A percentile compares a stretch with the other conserved stretches of the same genome.
Evolutionary conservation across 1,140 invertebrate species (phyloP).

Genomic region (Cryptotermes secundus): DNA sequence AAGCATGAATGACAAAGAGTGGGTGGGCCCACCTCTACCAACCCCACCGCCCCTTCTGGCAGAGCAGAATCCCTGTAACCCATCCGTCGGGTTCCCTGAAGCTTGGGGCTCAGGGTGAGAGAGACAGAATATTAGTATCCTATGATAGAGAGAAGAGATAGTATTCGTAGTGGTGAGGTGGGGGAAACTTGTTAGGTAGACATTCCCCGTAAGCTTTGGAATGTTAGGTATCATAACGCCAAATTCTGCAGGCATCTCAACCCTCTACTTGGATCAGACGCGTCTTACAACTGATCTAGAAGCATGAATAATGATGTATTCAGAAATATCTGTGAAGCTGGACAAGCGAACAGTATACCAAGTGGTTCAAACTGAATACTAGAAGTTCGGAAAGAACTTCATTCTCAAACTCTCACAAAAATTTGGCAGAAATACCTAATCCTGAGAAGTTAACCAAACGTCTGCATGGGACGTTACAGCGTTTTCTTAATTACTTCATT

Average conservation of each 20-base stretch:
- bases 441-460: too few species aligned
- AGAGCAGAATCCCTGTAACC: too few species aligned
- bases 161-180: not conserved
- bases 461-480: too few species aligned
- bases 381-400: too few species aligned
- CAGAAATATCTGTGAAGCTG: not conserved
- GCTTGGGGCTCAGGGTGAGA: not conserved
- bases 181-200: not conserved
- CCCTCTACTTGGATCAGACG: not conserved
- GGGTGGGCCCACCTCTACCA: not conserved
- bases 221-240: not conserved
- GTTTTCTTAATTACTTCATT: too few species aligned
- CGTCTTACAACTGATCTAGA: not conserved
- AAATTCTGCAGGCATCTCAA: not conserved
- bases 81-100: constrained; percentile 2
- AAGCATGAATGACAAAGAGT: constrained; percentile 38
- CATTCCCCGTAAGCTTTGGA: not conserved
- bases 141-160: constrained; percentile 1
- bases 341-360: not conserved
- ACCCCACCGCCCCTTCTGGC: not conserved
- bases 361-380: too few species aligned
- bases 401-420: too few species aligned
- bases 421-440: too few species aligned
- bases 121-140: constrained; percentile 16
- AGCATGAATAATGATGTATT: not conserved